phyloP scores from a whole-genome alignment of 92 coral and sea anemone species.

The Palythoa heliodiscus region DNA sequence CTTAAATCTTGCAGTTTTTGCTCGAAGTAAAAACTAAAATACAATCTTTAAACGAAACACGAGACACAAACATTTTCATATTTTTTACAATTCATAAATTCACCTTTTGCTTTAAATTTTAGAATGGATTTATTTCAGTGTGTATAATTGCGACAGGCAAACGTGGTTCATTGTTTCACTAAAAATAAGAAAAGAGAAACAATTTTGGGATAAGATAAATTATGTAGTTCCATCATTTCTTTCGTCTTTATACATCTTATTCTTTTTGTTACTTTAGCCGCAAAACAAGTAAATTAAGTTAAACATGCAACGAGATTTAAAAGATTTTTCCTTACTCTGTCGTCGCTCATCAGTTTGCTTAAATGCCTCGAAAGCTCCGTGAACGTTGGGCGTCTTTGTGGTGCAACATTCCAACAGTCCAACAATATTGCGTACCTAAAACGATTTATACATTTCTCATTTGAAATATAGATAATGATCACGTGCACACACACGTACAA shows the following conservation, averaged over 20 bases:
- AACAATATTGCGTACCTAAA: constrained; percentile 80
- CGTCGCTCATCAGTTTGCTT: constrained; percentile 84
- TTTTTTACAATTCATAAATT: not conserved
- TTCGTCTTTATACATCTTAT: not conserved
- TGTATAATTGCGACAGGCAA: no score
- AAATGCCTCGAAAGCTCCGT: constrained; percentile 86
- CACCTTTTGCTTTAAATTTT: no score
- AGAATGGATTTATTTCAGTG: no score
- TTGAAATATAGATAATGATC: not conserved
- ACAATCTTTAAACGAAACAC: no score
- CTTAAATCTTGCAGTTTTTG: no score
- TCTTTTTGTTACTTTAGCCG: not conserved
- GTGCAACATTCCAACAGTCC: constrained; percentile 98
- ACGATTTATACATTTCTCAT: not conserved
- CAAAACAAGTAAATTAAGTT: not conserved
- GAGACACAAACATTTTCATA: not conserved
- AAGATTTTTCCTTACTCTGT: constrained; percentile 64
- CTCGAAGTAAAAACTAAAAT: no score
- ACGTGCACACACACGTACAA: not conserved
- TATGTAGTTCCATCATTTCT: not conserved
- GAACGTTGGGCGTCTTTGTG: constrained; percentile 92
- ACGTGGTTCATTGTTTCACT: no score
- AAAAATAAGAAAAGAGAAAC: no score
- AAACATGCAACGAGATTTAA: not conserved
- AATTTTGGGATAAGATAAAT: no score